Evolutionary conservation across 1,140 invertebrate species (phyloP), one percentile per base, ranked within the genome.

Genomic region (Stratiolaelaps scimitus): DNA sequence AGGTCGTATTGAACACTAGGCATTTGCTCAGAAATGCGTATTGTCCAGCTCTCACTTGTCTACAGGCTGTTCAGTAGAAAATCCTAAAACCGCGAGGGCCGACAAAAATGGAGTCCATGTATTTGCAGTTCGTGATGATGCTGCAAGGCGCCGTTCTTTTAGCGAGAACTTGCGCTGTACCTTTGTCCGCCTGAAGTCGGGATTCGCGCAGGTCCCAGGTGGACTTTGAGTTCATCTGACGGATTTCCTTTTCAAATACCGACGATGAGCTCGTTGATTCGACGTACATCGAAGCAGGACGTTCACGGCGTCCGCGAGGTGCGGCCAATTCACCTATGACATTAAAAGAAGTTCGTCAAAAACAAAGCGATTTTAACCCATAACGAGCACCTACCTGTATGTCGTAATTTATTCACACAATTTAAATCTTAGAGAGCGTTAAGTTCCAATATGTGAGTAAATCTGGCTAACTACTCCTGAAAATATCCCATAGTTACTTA

Each of bases 91-190:
- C 53, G 34, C 53, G 53, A 4, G 53, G 53, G 17, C 53, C 53
- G 34, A 60, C 34, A 26, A 60, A 60, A 19, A 60, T 60, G 26
- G 53, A 60, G 15, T 60, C 53, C 53, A 60, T 26, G 34, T 60
- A 60, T 29, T 34, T 26, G 53, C 17, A 60, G 34, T 60, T 60
- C 15, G 26, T n/a, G 53, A 29, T 29, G 15, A 60, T 26, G 13
- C 34, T 26, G 34, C 23, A 26, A 23, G 53, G 53, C 15, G 23
- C 17, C 15, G 15, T 60, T 15, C 23, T 26, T 26, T 60, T 26
- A 2, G 53, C 53, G 4, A 5, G 53, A 26, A 26, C 34, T 26
- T 20, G 34, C 2, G 15, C 53, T 10, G 53, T 60, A 60, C 23
- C 23, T 60, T 60, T 60, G 53, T 60, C 53, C 15, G 26, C 53